Conservation (phyloP, 2,113 vertebrate genomes). For the Psittacara wagleri region DNA sequence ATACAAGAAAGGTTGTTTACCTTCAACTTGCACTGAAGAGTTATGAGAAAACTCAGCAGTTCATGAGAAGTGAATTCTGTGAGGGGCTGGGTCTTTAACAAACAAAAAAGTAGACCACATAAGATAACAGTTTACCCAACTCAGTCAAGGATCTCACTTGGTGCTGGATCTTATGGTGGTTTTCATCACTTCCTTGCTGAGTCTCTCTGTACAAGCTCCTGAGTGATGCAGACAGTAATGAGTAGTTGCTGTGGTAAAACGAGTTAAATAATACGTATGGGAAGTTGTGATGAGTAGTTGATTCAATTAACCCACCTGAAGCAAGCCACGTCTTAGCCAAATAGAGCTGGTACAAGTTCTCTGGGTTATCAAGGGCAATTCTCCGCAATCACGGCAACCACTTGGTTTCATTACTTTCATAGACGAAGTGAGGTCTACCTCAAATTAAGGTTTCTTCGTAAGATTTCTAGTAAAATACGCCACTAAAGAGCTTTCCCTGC, state of each 20-base stretch:
- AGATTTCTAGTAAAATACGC: background rate
- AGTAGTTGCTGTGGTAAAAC: background rate
- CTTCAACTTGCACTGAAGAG: background rate
- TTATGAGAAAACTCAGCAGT: background rate
- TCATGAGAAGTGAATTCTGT: background rate
- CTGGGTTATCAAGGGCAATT: background rate
- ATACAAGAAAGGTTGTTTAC: background rate
- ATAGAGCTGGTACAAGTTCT: background rate
- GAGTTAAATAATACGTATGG: background rate
- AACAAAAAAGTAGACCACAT: background rate
- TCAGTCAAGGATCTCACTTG: background rate
- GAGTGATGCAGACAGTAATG: background rate
- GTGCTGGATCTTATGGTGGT: background rate
- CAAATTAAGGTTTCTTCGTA: background rate
- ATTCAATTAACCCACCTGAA: background rate
- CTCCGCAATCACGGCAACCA: background rate
- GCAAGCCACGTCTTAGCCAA: background rate
- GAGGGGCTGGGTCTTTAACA: background rate
- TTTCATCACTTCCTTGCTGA: background rate
- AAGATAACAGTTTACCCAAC: background rate
- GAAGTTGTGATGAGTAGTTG: background rate
- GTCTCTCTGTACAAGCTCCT: background rate
- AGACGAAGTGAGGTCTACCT: background rate
- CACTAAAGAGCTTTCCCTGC: background rate
- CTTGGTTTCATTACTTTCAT: background rate